Evolutionary conservation across 1,140 invertebrate species (phyloP), one percentile per base, ranked within the genome.

Genomic region (Lysiphlebus fabarum): DNA sequence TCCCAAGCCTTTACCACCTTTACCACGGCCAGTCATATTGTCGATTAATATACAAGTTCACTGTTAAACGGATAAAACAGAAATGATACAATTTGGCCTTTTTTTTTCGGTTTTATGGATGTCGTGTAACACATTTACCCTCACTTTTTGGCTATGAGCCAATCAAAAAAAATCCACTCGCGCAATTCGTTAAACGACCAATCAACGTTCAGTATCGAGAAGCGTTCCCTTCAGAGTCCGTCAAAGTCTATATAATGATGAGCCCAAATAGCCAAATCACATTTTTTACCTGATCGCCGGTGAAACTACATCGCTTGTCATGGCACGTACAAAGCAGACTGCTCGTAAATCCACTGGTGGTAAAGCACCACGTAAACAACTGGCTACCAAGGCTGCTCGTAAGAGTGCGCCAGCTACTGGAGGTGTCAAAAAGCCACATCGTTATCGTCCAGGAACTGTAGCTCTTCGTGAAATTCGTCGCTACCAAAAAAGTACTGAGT

Each of bases 401-500:
- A 82, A 82, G 61, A 80, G 76, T 49, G 80, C 80, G 7, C 83
- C 83, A 7, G 74, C 81, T 14, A 84, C 82, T 41, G 83, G 83
- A 48, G 83, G 83, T 38, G 82, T 85, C 2, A 85, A 84, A 65
- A 84, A 83, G 59, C 82, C 82, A 26, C 81, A 83, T 75, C 75
- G 82, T 69, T 83, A 76, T 34, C 84, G 83, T 76, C 91, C 90
- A 1, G 91, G 90, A 71, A 93, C 91, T 2, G 90, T 92, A 5
- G 91, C 90, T 61, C 82, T 93, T 57, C 81, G 90, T 78, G 91
- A 94, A 82, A 94, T 94, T 70, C 78, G 91, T 72, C 82, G 83
- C 84, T 89, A 88, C 66, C 87, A 89, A 67, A 89, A 89, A 65
- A 86, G 87, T 4, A 94, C 91, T 26, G 91, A 94, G 67, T 83